These are phyloP conservation scores for Scleropages formosus DNA, from an alignment of 2,797 vertebrate species.

Conservation along the genomic window DNA sequence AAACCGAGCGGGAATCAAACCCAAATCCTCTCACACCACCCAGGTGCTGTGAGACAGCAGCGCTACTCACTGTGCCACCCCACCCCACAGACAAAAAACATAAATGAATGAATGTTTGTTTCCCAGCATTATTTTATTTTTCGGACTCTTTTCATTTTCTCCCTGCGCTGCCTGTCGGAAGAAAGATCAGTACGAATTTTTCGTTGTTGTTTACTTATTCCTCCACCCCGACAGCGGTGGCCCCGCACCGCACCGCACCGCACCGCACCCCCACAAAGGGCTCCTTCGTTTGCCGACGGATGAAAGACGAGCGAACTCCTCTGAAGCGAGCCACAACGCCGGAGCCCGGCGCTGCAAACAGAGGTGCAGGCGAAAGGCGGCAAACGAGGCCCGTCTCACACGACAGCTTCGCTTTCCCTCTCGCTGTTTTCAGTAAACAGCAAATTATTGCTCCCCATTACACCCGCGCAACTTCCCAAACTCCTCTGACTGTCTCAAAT, in stretches of 20 bases:
- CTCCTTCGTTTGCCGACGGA: neutral
- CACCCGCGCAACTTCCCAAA: too few species aligned
- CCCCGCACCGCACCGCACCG: neutral
- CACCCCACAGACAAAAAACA: too few species aligned
- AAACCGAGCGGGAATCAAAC: too few species aligned
- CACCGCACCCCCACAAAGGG: neutral
- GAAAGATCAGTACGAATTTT: slow-evolving; percentile 16
- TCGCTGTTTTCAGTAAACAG: neutral
- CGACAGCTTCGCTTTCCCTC: neutral
- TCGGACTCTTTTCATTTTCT: too few species aligned
- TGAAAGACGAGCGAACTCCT: neutral
- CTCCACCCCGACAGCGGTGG: neutral
- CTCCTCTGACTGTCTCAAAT: too few species aligned
- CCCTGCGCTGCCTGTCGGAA: too few species aligned
- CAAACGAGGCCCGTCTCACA: neutral
- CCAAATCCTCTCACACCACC: too few species aligned
- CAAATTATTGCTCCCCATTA: neutral
- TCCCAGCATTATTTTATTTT: too few species aligned
- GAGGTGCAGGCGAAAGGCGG: neutral
- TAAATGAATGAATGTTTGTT: too few species aligned
- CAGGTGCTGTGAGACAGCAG: too few species aligned
- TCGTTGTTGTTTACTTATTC: neutral
- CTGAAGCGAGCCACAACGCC: neutral
- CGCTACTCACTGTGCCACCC: too few species aligned
- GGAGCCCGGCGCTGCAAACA: neutral